Evolutionary conservation across 1,140 invertebrate species (phyloP).

Genomic region (Trichonephila inaurata): DNA sequence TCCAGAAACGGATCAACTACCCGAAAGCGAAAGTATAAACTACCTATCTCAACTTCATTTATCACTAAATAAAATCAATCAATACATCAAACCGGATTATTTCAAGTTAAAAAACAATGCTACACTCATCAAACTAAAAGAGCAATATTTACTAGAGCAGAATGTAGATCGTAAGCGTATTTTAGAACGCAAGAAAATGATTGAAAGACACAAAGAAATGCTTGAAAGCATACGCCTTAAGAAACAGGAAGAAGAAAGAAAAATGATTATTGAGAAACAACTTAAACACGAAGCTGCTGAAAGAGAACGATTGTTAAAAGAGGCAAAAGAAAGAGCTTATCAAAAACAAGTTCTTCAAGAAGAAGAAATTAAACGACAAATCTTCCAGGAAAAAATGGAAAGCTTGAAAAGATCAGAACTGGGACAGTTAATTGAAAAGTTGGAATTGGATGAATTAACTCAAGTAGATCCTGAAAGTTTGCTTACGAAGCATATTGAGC

Average conservation of each 20-base stretch:
- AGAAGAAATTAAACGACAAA: conserved; percentile 42
- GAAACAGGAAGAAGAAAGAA: conserved; percentile 58
- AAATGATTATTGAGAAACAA: not conserved
- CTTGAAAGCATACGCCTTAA: conserved; percentile 82
- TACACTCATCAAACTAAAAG: conserved; percentile 87
- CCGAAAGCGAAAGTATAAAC: conserved; percentile 78
- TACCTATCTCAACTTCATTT: conserved; percentile 92
- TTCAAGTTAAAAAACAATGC: conserved; percentile 87
- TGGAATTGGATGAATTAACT: conserved; percentile 64
- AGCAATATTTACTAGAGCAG: conserved; percentile 92
- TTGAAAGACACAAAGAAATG: conserved; percentile 96
- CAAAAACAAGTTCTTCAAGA: not conserved
- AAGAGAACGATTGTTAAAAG: conserved; percentile 48
- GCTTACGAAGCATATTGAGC: conserved; percentile 76
- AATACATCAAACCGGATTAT: conserved; percentile 89
- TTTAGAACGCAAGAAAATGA: conserved; percentile 94
- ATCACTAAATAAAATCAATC: conserved; percentile 89
- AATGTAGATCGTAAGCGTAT: conserved; percentile 92
- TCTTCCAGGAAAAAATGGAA: conserved; percentile 56
- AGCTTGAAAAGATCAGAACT: conserved; percentile 40
- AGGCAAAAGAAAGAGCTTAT: conserved; percentile 53
- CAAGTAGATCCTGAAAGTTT: conserved; percentile 71
- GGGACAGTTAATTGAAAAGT: conserved; percentile 42
- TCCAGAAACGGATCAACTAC: conserved; percentile 85
- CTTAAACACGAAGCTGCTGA: conserved; percentile 7